Evolutionary conservation across 2,797 vertebrate genomes (phyloP).

Genomic region (Telmatherina bonti): DNA sequence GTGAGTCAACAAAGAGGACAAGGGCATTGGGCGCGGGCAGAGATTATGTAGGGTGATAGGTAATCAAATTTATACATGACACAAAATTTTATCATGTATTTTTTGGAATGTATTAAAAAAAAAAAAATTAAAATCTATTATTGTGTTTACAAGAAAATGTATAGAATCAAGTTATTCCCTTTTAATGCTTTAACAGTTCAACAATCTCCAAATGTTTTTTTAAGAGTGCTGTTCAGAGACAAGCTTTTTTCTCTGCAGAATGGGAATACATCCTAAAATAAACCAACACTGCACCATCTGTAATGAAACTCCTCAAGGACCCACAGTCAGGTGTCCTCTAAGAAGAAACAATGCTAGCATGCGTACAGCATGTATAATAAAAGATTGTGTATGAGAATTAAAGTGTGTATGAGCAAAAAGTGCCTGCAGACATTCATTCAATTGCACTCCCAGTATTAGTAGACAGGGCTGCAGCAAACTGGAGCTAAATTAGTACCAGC

Average conservation of each 20-base stretch:
- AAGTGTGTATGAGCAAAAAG: constrained; percentile 1
- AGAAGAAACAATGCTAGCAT: constrained; percentile 11
- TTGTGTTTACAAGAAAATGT: not conserved
- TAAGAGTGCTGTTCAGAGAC: constrained; percentile 17
- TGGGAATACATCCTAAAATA: constrained; percentile 47
- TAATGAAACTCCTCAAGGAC: constrained; percentile 30
- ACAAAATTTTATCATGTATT: not conserved
- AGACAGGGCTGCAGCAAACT: not conserved
- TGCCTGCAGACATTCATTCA: constrained; percentile 14
- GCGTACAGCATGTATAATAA: not conserved
- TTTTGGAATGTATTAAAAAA: not conserved
- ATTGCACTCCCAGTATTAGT: not conserved
- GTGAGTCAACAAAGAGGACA: constrained; percentile 55
- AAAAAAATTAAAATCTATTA: not conserved
- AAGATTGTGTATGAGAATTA: not conserved
- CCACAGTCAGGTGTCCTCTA: constrained; percentile 43
- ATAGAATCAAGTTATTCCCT: not conserved
- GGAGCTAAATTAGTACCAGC: not conserved
- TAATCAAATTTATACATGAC: not conserved
- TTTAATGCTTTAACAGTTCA: constrained; percentile 8
- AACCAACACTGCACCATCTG: constrained; percentile 46
- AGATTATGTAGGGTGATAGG: constrained; percentile 16
- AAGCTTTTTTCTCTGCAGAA: constrained; percentile 20
- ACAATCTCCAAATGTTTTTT: constrained; percentile 6
- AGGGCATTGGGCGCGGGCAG: constrained; percentile 40